Evolutionary conservation across 2,113 vertebrate species (phyloP), one percentile per base, ranked within the genome.

Genomic region (Gopherus evgoodei): DNA sequence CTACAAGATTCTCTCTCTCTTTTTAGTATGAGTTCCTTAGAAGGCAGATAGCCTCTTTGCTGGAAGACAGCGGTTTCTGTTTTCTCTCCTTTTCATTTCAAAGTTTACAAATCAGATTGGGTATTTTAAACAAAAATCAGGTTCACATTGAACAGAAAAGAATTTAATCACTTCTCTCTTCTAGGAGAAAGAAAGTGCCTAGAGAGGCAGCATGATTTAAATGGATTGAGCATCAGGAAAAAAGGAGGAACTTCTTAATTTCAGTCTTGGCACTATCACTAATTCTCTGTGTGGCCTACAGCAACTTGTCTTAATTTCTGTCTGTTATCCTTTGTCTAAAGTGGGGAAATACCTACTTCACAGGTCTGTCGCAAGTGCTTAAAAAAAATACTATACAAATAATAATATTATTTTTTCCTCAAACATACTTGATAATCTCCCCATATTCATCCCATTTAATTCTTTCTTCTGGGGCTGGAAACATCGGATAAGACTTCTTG

Each of bases 381-480:
- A 13, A 27, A 78, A 78, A 25, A 78, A 78, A 78, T 14, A 78
- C 22, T 27, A 78, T 78, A 27, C 50, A 81, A 93, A 12, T 2
- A 90, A 9, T 8, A 90, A 78, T 86, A 78, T 29, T 42, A 90
- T 25, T 57, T 24, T 54, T 87, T 19, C 42, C 56, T 87, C 16
- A 90, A 59, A 98, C 98, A 72, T 98, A 99, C 99, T 99, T 99
- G 97, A 99, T 99, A 96, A 99, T 99, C 97, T 99, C 99, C 72
- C 99, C 99, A 50, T 99, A 99, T 97, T 99, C 99, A 81, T 99
- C 99, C 99, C 99, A 99, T 90, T 99, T 99, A 96, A 99, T 99
- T 95, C 99, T 98, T 95, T 99, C 99, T 96, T 99, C 99, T 27
- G 99, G 99, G 9, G 98, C 98, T 49, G 99, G 99, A 96, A 99